Evolutionary conservation across 2,888 invertebrate species (phyloP), one percentile per base, ranked within the genome.

Genomic region (Meiosimyza decipiens): DNA sequence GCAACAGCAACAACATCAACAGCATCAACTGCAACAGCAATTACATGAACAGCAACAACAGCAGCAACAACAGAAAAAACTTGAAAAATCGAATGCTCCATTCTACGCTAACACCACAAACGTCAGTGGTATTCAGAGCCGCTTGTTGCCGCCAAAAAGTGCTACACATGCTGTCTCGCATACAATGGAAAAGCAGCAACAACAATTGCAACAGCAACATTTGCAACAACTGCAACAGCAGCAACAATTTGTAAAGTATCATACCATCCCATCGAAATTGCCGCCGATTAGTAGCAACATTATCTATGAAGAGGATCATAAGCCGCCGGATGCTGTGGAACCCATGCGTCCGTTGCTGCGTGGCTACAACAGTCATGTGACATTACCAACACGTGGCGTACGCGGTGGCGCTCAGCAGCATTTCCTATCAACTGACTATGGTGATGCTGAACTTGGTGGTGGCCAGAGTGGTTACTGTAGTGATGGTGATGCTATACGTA

Each of bases 401-500:
- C 87, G 90, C 75, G 89, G 90, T 80, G 81, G 81, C 47, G 71
- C 78, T 16, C 83, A 78, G 11, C 66, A 76, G 54, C 86, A 87
- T 78, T 76, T 77, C 22, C 84, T 84, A 73, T 80, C 84, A 3
- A 91, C 91, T 52, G 92, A 93, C 84, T 94, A 93, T 83, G 91
- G 93, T 84, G 92, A 92, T 84, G 87, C 89, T 78, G 92, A 93
- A 80, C 91, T 93, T 79, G 87, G 90, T 28, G 92, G 92, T 71
- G 95, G 96, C 40, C 97, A 97, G 86, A 92, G 92, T 71, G 95
- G 96, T 40, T 97, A 97, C 86, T 91, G 97, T 89, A 97, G 97
- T 51, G 98, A 98, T 84, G 96, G 97, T 6, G 97, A 97, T 86
- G 92, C 96, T 74, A 88, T 97, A 76, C 89, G 94, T 74, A 82